phyloP scores from a whole-genome alignment of 2,797 vertebrate genomes.

The Pangasius djambal region DNA sequence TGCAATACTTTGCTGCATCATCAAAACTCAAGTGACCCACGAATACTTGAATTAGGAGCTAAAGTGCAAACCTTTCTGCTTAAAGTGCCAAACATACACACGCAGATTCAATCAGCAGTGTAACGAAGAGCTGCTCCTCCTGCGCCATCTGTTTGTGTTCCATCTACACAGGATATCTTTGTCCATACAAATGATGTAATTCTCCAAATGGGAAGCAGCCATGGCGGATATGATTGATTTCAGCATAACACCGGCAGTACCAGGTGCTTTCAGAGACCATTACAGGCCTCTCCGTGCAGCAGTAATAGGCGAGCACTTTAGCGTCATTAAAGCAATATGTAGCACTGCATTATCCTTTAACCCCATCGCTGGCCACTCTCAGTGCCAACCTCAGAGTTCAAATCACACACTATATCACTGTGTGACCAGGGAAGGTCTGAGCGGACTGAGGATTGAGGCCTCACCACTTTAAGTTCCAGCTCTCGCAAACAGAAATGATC shows the following conservation, averaged over 20 bases:
- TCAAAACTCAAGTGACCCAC: conserved; percentile 7
- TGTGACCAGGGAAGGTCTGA: conserved; percentile 22
- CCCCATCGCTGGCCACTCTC: conserved; percentile 79
- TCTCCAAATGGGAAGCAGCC: conserved; percentile 76
- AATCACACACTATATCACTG: conserved; percentile 76
- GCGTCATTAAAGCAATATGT: conserved; percentile 85
- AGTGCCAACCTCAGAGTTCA: conserved; percentile 77
- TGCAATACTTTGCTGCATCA: background rate
- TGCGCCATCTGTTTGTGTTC: conserved; percentile 56
- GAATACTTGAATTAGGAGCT: conserved; percentile 17
- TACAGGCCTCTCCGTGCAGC: conserved; percentile 81
- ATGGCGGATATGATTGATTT: conserved; percentile 85
- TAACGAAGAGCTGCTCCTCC: conserved; percentile 44
- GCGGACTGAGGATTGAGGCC: background rate
- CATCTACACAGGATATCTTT: conserved; percentile 73
- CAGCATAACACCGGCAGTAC: conserved; percentile 82
- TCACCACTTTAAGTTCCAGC: background rate
- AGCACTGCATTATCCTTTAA: conserved; percentile 87
- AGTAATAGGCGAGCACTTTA: conserved; percentile 83
- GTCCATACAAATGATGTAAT: conserved; percentile 77
- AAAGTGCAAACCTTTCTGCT: conserved; percentile 40
- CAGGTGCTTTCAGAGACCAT: conserved; percentile 92
- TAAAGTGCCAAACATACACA: conserved; percentile 49
- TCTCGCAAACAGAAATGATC: background rate
- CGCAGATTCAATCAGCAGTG: conserved; percentile 42